A percentile compares a stretch with the other conserved stretches of the same genome.
Conservation (phyloP, 2,797 vertebrate species). For the Peromyscus aztecus region DNA sequence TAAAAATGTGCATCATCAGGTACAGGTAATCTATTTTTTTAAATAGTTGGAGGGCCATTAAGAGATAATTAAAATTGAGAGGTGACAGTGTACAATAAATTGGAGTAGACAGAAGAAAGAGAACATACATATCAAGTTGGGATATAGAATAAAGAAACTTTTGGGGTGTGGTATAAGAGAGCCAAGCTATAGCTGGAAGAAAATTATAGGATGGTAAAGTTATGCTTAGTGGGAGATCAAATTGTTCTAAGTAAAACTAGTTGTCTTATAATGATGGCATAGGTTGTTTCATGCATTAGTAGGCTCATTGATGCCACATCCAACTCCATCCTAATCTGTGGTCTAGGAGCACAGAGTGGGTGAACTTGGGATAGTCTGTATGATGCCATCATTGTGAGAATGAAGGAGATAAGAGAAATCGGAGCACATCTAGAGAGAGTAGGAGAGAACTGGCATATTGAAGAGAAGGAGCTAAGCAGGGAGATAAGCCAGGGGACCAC, state of each 20-base stretch:
- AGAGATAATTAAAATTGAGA: background rate
- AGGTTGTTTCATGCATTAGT: background rate
- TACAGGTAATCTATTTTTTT: too few species aligned
- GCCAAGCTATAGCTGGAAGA: background rate
- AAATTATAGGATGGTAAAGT: background rate
- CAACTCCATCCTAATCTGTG: background rate
- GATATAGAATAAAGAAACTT: background rate
- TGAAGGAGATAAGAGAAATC: background rate
- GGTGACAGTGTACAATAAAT: background rate
- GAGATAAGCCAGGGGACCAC: background rate
- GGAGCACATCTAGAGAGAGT: background rate
- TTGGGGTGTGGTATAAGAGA: background rate
- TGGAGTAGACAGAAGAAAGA: background rate
- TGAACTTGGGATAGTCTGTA: background rate
- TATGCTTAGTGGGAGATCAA: background rate
- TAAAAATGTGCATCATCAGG: background rate
- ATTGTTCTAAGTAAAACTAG: constrained; percentile 20
- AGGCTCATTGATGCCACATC: background rate
- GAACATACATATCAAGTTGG: background rate
- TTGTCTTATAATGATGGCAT: background rate
- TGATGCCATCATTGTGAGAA: background rate
- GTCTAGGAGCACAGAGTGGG: constrained; percentile 9
- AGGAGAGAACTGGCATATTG: too few species aligned
- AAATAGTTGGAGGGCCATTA: background rate
- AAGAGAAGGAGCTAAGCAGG: background rate